Conservation (phyloP, 2,797 vertebrate genomes). For the Pterois miles region DNA sequence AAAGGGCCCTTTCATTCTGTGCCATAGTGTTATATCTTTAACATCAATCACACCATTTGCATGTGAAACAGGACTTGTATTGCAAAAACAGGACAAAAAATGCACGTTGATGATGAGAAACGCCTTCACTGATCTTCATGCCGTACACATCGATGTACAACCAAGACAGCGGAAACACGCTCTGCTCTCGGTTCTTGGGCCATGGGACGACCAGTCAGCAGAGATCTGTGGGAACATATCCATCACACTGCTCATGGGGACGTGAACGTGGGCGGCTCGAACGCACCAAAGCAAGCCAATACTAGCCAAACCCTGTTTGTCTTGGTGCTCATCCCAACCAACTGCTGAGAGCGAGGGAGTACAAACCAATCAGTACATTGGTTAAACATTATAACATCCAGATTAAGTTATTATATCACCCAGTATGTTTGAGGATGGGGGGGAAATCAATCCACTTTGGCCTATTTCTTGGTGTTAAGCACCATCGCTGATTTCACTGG, state of each 20-base stretch:
- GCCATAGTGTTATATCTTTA: not conserved
- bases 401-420: not conserved
- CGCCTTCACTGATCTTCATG: not conserved
- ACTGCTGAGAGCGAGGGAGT: not conserved
- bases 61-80: not conserved
- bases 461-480: not conserved
- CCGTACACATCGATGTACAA: not conserved
- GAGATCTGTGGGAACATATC: constrained; percentile 65
- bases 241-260: constrained; percentile 52
- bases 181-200: constrained; percentile 28
- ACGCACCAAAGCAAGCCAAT: constrained; percentile 43
- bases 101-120: not conserved
- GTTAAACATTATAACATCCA: constrained; percentile 14
- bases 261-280: constrained; percentile 57
- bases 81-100: not conserved
- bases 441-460: not conserved
- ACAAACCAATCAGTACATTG: not conserved
- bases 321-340: constrained; percentile 62
- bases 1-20: not conserved
- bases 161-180: constrained; percentile 15
- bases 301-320: constrained; percentile 64
- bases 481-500: not conserved
- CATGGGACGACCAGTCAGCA: constrained; percentile 7
- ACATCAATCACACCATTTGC: not conserved
- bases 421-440: too few relatives aligned